phyloP scores from a whole-genome alignment of 2,888 invertebrate genomes.

The Sympetrum striolatum region DNA sequence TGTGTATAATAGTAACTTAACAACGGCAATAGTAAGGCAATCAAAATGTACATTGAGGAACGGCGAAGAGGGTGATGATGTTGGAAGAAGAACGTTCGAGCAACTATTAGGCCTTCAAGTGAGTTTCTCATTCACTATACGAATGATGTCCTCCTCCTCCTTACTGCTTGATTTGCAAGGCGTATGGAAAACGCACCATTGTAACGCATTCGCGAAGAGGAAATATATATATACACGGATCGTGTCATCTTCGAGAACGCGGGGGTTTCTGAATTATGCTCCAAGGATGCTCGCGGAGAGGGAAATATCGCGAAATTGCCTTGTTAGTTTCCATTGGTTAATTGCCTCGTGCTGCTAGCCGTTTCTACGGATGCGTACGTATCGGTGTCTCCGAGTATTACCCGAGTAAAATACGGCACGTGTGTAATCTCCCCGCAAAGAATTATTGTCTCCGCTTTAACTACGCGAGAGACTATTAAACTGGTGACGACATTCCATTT shows the following conservation, averaged over 20 bases:
- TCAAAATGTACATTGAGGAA: background rate
- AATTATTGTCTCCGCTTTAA: background rate
- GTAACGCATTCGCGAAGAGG: background rate
- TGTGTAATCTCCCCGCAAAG: background rate
- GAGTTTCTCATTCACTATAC: background rate
- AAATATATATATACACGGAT: background rate
- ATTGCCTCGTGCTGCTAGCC: background rate
- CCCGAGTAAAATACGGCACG: background rate
- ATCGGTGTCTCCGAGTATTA: background rate
- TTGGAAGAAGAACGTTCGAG: background rate
- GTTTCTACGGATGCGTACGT: background rate
- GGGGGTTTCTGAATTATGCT: background rate
- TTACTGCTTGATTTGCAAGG: background rate
- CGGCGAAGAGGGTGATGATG: background rate
- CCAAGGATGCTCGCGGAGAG: background rate
- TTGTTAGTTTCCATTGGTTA: background rate
- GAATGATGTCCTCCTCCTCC: background rate
- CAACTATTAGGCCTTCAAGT: background rate
- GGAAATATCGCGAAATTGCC: background rate
- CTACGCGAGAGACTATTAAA: background rate
- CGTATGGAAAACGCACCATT: background rate
- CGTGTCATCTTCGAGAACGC: background rate
- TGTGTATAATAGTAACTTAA: too few relatives aligned
- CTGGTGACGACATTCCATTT: background rate
- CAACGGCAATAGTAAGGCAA: background rate